Conservation (phyloP, 2,888 invertebrate species). For the Diachrysia chrysitis region DNA sequence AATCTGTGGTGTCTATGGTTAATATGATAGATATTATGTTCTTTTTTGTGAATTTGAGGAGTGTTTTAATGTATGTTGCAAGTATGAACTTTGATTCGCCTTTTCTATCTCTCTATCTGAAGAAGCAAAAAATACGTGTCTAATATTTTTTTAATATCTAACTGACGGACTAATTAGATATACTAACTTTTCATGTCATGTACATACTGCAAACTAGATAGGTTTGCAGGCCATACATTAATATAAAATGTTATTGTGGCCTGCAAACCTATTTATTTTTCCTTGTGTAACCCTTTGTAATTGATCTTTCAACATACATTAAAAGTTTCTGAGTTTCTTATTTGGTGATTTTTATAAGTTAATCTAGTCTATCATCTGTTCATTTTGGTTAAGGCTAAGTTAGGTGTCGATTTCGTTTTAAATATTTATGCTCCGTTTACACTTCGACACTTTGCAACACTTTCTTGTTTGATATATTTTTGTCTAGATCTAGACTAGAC, state of each 20-base stretch:
- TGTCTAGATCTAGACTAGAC: background rate
- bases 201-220: no score
- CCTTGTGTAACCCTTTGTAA: no score
- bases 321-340: slow-evolving; percentile 13
- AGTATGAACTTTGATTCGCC: no score
- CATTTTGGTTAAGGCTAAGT: slow-evolving; percentile 43
- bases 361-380: slow-evolving; percentile 59
- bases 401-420: slow-evolving; percentile 32
- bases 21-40: background rate
- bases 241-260: no score
- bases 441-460: background rate
- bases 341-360: slow-evolving; percentile 50
- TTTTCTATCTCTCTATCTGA: no score
- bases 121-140: no score
- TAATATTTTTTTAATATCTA: no score
- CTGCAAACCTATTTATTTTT: no score
- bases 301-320: background rate
- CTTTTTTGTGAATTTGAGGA: background rate
- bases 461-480: background rate
- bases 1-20: slow-evolving; percentile 4
- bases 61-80: background rate
- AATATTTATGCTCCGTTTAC: background rate
- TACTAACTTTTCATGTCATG: no score
- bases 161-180: no score
- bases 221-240: no score